These are phyloP conservation scores for Tachina fera DNA, from an alignment of 2,888 invertebrate species.

Conservation along the genomic window DNA sequence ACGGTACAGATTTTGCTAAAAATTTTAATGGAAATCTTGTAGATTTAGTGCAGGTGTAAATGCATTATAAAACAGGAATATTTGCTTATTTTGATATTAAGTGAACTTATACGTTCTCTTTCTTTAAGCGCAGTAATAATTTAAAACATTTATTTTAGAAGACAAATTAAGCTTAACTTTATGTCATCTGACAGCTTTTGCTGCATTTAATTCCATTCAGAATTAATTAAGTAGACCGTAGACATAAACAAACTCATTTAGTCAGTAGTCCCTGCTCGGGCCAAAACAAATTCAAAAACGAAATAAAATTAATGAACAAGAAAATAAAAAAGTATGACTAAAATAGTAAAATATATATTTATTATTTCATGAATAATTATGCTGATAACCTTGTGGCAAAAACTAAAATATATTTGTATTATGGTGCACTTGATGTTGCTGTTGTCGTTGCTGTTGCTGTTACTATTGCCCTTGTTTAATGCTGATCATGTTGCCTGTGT, in stretches of 20 bases:
- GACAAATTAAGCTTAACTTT: no score
- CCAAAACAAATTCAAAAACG: not conserved
- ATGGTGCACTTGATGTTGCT: conserved; percentile 1
- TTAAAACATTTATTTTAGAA: not conserved
- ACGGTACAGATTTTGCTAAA: no score
- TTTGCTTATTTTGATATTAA: no score
- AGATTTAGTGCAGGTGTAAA: no score
- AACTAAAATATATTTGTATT: not conserved
- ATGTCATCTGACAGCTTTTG: no score
- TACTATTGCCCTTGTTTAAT: conserved; percentile 6
- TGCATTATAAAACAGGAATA: no score
- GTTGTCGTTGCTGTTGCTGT: conserved; percentile 7
- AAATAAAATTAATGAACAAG: not conserved
- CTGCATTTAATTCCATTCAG: conserved; percentile 10
- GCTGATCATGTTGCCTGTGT: conserved; percentile 23
- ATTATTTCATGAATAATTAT: conserved; percentile 54
- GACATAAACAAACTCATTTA: conserved; percentile 32
- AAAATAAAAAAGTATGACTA: conserved; percentile 1
- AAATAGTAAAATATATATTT: conserved; percentile 32
- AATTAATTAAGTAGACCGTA: conserved; percentile 33
- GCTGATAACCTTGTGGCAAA: conserved; percentile 28
- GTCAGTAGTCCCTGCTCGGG: conserved; percentile 2
- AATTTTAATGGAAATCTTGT: no score
- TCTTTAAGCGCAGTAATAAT: no score
- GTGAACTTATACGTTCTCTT: no score